Base-by-base conservation (phyloP, 2,888 invertebrate species). In the Drosophila incognita region DNA sequence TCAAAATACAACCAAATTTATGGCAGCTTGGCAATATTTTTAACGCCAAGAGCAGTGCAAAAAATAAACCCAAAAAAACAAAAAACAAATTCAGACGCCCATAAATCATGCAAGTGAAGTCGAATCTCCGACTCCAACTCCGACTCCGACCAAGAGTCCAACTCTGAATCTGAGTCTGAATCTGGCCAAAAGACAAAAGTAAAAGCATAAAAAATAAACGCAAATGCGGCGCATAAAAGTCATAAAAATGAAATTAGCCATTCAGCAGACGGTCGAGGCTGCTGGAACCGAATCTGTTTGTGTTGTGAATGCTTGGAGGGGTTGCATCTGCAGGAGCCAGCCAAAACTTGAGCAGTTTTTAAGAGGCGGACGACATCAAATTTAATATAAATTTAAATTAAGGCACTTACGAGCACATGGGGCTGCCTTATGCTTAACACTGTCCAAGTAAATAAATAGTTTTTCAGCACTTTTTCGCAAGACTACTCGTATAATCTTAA, bases 181-280 rank as follows among this genome's bases (percentile, higher is more conserved):
- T 58, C 70, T 74, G 67, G 24, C 31, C 40, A 48, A 68, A 74
- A 76, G 73, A 67, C 73, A 65, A 69, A 72, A 53, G 52, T 33
- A 65, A 69, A 72, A 79, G 62, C 53, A 70, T 33, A 66, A 66
- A 62, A 57, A 67, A 70, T 65, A 69, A 87, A 76, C 60, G 60
- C 72, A 78, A 84, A 77, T 79, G 73, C 58, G 49, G 58, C 69
- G 61, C 87, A 89, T 83, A 74, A 89, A 83, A 87, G 79, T 84
- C 89, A 84, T 84, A 87, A 87, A 85, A 85, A 83, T 76, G 65
- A 89, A 87, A 89, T 85, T 85, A 85, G 87, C 80, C 80, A 65
- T 58, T 70, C 74, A 72, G 54, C 76, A 79, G 79, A 82, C 68
- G 74, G 79, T 64, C 48, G 74, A 69, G 62, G 64, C 61, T 67